A percentile compares a stretch with the other conserved stretches of the same genome.
Conservation (phyloP, 2,797 vertebrate genomes). For the Lacerta agilis region DNA sequence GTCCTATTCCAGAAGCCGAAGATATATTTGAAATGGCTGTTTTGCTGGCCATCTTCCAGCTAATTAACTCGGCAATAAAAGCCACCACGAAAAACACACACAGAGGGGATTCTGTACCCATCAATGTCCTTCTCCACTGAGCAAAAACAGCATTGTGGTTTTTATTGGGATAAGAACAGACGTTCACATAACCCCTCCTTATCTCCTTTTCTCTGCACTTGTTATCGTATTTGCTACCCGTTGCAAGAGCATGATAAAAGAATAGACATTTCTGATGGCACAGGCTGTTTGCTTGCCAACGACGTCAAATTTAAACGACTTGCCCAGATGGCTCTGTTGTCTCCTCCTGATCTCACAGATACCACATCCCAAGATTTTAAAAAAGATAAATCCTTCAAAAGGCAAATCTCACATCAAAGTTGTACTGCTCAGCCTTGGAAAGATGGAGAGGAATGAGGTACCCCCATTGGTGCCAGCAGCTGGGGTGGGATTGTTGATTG, state of each 20-base stretch:
- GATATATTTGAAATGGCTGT: slow-evolving; percentile 26
- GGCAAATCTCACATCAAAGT: neutral
- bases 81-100: slow-evolving; percentile 65
- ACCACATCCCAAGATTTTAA: neutral
- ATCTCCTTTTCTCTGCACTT: slow-evolving; percentile 15
- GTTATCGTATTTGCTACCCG: slow-evolving; percentile 32
- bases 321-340: neutral
- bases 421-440: neutral
- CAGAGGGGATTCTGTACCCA: slow-evolving; percentile 63
- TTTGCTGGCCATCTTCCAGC: slow-evolving; percentile 69
- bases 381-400: neutral
- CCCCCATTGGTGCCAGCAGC: neutral
- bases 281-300: neutral
- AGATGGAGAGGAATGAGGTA: neutral
- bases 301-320: slow-evolving; percentile 25
- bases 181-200: slow-evolving; percentile 34
- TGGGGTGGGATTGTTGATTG: neutral
- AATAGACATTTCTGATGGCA: neutral
- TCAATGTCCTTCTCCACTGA: slow-evolving; percentile 35
- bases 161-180: slow-evolving; percentile 44
- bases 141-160: slow-evolving; percentile 46
- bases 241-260: slow-evolving; percentile 1
- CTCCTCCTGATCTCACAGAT: neutral
- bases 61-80: slow-evolving; percentile 68
- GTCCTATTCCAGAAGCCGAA: slow-evolving; percentile 1